Percentiles rank a stretch among this genome's conserved stretches.
phyloP scores from a whole-genome alignment of 1,140 invertebrate genomes.

The Temnothorax longispinosus region DNA sequence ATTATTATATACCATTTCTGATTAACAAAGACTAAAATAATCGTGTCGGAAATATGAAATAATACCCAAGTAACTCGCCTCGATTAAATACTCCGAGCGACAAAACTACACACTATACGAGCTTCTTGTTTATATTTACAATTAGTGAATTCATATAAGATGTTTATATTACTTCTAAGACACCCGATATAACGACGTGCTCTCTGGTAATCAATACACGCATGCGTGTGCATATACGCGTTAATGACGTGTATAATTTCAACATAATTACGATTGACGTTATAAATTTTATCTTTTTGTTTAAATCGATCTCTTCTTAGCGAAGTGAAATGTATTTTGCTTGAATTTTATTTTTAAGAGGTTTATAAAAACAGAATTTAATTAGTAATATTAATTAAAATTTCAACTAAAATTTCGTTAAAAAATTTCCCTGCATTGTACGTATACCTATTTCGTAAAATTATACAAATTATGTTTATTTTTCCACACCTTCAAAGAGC shows the following conservation, averaged over 20 bases:
- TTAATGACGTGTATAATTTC: not conserved
- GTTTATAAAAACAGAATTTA: conserved; percentile 1
- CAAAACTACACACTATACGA: not conserved
- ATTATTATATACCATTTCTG: not conserved
- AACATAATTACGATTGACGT: not conserved
- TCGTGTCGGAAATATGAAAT: not conserved
- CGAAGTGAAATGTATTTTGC: not conserved
- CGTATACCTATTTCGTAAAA: not conserved
- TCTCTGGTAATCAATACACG: conserved; percentile 20
- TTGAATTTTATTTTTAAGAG: not conserved
- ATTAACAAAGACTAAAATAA: not conserved
- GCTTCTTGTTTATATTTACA: not conserved
- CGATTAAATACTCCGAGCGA: not conserved
- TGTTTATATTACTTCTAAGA: not conserved
- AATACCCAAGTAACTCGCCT: not conserved
- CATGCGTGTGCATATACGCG: not conserved
- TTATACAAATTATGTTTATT: not conserved
- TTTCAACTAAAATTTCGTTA: not conserved
- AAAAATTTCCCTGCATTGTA: not conserved
- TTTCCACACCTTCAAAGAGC: not conserved
- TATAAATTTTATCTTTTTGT: not conserved
- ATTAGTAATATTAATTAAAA: not conserved
- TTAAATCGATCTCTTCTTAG: not conserved
- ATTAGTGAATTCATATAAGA: not conserved
- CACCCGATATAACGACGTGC: not conserved